phyloP scores from a whole-genome alignment of 2,113 vertebrate species.

The Patagioenas fasciata region DNA sequence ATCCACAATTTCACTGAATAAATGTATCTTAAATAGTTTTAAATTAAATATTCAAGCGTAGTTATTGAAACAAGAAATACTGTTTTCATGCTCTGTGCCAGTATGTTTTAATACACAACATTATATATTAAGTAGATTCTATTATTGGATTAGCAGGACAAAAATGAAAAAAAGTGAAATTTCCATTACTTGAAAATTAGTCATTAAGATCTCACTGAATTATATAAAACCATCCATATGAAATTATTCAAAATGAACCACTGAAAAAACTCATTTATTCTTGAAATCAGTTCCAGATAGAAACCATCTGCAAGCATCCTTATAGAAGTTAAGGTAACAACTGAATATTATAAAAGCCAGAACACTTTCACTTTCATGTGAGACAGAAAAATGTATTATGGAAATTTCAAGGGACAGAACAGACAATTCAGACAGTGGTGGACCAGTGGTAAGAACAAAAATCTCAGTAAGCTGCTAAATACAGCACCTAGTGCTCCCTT shows the following conservation, averaged over 20 bases:
- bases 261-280: background rate
- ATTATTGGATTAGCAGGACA: background rate
- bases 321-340: background rate
- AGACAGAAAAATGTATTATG: background rate
- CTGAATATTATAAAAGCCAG: background rate
- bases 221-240: background rate
- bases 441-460: background rate
- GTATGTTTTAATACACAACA: background rate
- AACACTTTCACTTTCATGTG: background rate
- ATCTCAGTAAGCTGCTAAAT: background rate
- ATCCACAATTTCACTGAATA: background rate
- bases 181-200: background rate
- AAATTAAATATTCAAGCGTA: background rate
- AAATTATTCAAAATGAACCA: background rate
- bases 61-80: background rate
- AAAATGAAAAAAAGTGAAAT: background rate
- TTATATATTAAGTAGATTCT: background rate
- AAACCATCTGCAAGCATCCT: background rate
- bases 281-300: background rate
- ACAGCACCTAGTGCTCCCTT: background rate
- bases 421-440: background rate
- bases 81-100: background rate
- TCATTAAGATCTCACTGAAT: background rate
- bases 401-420: background rate
- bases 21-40: background rate